Evolutionary conservation across 1,140 invertebrate genomes (phyloP).

Genomic region (Fragariocoptes setiger): DNA sequence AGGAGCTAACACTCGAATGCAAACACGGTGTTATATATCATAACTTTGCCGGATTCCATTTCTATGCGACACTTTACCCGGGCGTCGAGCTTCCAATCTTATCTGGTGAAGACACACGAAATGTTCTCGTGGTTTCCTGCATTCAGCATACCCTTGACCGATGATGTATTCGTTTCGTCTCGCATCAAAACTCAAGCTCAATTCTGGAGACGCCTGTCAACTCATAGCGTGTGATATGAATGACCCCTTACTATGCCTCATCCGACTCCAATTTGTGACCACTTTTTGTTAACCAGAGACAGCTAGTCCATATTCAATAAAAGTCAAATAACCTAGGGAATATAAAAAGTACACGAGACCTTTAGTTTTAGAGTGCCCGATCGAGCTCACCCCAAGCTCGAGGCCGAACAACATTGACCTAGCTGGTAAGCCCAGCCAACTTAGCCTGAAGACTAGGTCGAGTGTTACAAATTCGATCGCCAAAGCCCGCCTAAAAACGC

Average conservation of each 20-base stretch:
- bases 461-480: too few relatives aligned
- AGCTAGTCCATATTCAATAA: too few relatives aligned
- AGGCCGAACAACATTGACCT: too few relatives aligned
- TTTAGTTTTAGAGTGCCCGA: too few relatives aligned
- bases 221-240: conserved; percentile 76
- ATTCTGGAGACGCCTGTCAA: conserved; percentile 43
- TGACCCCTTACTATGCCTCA: conserved; percentile 45
- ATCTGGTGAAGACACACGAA: conserved; percentile 47
- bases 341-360: too few relatives aligned
- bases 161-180: conserved; percentile 33
- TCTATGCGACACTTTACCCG: conserved; percentile 53
- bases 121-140: conserved; percentile 96
- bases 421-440: too few relatives aligned
- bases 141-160: conserved; percentile 59
- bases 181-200: conserved; percentile 37
- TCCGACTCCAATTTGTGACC: conserved; percentile 20
- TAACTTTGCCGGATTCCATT: conserved; percentile 82
- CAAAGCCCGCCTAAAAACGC: too few relatives aligned
- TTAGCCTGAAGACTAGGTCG: too few relatives aligned
- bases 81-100: conserved; percentile 46
- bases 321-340: too few relatives aligned
- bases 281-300: too few relatives aligned
- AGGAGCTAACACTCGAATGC: conserved; percentile 31
- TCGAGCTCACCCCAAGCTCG: too few relatives aligned
- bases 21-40: conserved; percentile 43